These are phyloP conservation scores for Pseudomugil gertrudae DNA, from an alignment of 2,797 vertebrate species.

Conservation along the genomic window DNA sequence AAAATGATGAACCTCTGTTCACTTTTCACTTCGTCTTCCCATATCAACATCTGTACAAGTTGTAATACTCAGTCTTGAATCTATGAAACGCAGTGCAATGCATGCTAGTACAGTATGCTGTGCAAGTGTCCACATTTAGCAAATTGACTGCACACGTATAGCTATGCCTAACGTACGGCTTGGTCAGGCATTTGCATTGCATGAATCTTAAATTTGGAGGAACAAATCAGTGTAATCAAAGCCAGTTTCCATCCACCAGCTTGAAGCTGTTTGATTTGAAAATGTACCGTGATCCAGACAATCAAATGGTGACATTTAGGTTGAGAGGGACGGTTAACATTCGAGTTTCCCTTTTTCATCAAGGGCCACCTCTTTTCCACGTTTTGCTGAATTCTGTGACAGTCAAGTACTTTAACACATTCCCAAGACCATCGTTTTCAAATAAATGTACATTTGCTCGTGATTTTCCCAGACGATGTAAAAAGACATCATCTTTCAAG, in stretches of 20 bases:
- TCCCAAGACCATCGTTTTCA: constrained; percentile 67
- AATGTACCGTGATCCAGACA: constrained; percentile 56
- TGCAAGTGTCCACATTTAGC: constrained; percentile 76
- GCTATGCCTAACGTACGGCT: constrained; percentile 67
- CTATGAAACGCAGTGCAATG: constrained; percentile 78
- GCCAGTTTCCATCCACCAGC: constrained; percentile 43
- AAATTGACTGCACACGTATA: constrained; percentile 72
- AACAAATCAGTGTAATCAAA: constrained; percentile 48
- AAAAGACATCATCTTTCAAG: constrained; percentile 68
- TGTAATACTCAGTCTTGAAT: constrained; percentile 66
- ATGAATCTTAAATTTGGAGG: constrained; percentile 71
- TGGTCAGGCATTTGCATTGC: constrained; percentile 71
- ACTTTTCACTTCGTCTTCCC: constrained; percentile 57
- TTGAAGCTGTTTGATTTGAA: constrained; percentile 44
- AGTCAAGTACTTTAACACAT: constrained; percentile 69
- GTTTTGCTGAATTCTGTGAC: constrained; percentile 40
- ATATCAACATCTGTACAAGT: constrained; percentile 75
- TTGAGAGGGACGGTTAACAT: constrained; percentile 59
- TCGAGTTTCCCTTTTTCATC: constrained; percentile 59
- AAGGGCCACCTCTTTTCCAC: constrained; percentile 54
- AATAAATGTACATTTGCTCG: constrained; percentile 58
- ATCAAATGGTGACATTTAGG: constrained; percentile 49
- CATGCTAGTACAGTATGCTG: constrained; percentile 79
- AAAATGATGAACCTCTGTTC: constrained; percentile 73
- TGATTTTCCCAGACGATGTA: constrained; percentile 39